Conservation (phyloP, 2,797 vertebrate species). For the Pachyuromys duprasi region DNA sequence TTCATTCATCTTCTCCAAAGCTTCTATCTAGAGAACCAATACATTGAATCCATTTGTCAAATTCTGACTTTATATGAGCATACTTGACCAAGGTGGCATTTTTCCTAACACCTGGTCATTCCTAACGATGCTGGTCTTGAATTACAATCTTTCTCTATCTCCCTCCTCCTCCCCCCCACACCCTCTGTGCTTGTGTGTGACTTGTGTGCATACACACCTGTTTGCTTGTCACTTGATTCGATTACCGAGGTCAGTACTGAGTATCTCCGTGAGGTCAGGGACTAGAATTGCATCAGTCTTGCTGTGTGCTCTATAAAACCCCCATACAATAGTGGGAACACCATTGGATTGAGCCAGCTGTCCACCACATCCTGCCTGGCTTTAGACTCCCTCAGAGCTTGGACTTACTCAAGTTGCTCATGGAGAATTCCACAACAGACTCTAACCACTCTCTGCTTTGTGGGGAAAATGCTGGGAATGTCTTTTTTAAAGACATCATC, state of each 20-base stretch:
- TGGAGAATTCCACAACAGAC: background rate
- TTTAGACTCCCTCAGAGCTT: background rate
- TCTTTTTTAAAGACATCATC: background rate
- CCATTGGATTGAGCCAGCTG: background rate
- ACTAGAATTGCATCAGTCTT: background rate
- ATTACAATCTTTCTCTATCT: background rate
- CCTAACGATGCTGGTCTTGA: conserved; percentile 19
- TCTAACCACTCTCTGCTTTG: conserved; percentile 31
- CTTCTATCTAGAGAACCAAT: conserved; percentile 91
- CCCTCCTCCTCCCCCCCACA: too few relatives aligned
- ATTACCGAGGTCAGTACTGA: background rate
- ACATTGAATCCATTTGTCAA: conserved; percentile 57
- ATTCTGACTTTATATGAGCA: conserved; percentile 27
- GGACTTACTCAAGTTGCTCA: background rate
- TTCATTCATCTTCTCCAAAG: conserved; percentile 96
- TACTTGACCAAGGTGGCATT: background rate
- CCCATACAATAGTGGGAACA: background rate
- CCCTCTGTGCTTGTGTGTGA: background rate
- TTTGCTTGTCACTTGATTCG: background rate
- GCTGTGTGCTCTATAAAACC: background rate
- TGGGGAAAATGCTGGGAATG: background rate
- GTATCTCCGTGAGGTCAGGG: background rate
- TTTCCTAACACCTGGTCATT: background rate
- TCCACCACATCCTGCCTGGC: background rate
- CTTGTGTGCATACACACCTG: background rate